Evolutionary conservation across 2,113 vertebrate species (phyloP).

Genomic region (Sturnira hondurensis): DNA sequence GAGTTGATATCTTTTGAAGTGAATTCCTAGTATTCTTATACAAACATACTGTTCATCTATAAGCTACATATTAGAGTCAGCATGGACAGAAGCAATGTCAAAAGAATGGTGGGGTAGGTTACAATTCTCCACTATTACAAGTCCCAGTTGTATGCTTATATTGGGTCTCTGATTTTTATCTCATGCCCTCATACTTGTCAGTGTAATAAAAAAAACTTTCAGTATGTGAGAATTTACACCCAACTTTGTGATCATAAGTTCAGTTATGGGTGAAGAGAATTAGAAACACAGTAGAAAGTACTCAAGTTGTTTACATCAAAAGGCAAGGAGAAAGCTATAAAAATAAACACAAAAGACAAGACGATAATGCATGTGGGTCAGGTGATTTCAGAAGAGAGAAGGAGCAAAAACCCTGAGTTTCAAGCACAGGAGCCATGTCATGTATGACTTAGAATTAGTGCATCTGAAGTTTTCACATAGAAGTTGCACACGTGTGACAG

Average conservation of each 20-base stretch:
- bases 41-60: too few relatives aligned
- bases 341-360: not conserved
- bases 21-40: too few relatives aligned
- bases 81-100: too few relatives aligned
- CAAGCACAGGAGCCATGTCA: not conserved
- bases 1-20: too few relatives aligned
- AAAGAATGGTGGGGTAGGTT: too few relatives aligned
- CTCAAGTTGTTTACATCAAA: not conserved
- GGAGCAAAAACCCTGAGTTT: not conserved
- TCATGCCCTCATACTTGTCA: not conserved
- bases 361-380: not conserved
- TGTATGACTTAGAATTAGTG: not conserved
- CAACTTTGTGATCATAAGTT: not conserved
- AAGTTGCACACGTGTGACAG: not conserved
- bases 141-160: not conserved
- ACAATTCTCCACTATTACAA: too few relatives aligned
- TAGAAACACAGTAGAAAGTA: slow-evolving; percentile 19
- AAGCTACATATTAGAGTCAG: too few relatives aligned
- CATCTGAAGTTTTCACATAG: not conserved
- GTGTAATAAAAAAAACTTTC: not conserved
- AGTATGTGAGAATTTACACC: not conserved
- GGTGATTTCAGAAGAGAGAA: not conserved
- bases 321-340: not conserved
- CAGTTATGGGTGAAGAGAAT: not conserved
- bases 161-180: not conserved